Percentiles rank a stretch among this genome's conserved stretches.
phyloP scores from a whole-genome alignment of 1,140 invertebrate species.

The Drosophila ananassae region DNA sequence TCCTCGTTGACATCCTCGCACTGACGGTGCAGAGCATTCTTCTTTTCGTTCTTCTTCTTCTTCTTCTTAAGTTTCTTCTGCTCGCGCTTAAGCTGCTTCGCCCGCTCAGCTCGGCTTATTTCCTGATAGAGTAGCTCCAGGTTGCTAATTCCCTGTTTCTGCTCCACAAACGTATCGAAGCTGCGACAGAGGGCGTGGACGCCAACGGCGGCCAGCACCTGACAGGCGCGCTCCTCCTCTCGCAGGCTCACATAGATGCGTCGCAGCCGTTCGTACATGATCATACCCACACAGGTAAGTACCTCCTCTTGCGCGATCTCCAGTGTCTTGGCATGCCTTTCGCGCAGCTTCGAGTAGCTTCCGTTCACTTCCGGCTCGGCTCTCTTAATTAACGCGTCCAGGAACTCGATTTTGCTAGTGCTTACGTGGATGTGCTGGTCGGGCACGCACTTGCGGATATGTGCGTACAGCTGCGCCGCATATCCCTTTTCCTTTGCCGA shows the following conservation, averaged over 20 bases:
- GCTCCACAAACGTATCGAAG: slow-evolving; percentile 95
- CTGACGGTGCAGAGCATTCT: slow-evolving; percentile 80
- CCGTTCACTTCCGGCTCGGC: slow-evolving; percentile 95
- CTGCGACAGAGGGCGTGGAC: slow-evolving; percentile 93
- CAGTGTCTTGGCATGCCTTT: slow-evolving; percentile 96
- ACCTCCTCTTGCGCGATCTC: slow-evolving; percentile 98
- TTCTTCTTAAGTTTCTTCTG: slow-evolving; percentile 94
- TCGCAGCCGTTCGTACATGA: slow-evolving; percentile 94
- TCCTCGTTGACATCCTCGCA: slow-evolving; percentile 34
- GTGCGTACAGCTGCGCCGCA: slow-evolving; percentile 92
- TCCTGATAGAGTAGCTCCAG: slow-evolving; percentile 92
- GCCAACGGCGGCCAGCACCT: slow-evolving; percentile 94
- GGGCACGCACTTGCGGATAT: slow-evolving; percentile 92
- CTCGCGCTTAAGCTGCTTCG: slow-evolving; percentile 92
- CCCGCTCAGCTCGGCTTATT: slow-evolving; percentile 92
- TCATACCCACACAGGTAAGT: slow-evolving; percentile 95
- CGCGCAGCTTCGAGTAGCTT: slow-evolving; percentile 88
- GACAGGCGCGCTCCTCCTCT: slow-evolving; percentile 95
- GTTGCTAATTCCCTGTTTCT: slow-evolving; percentile 94
- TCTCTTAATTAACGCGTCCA: slow-evolving; percentile 92
- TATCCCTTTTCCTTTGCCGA: slow-evolving; percentile 95
- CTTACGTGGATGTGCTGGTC: slow-evolving; percentile 95
- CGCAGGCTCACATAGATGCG: slow-evolving; percentile 92
- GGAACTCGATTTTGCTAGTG: slow-evolving; percentile 92
- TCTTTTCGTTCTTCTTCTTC: slow-evolving; percentile 90